Base-by-base conservation (phyloP, 2,113 vertebrate genomes). In the Craseonycteris thonglongyai region DNA sequence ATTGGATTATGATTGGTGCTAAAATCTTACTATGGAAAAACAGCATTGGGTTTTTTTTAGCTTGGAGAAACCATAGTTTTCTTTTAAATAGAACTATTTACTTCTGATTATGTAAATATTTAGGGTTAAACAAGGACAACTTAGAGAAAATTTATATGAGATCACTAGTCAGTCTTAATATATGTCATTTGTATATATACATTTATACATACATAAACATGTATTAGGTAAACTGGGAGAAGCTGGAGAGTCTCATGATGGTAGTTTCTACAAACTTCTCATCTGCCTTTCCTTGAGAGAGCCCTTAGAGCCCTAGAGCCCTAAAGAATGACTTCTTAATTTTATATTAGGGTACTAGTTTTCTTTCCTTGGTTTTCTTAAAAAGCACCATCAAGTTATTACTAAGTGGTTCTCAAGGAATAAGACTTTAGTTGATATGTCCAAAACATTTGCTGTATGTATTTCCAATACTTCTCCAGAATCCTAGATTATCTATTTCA, bases 81-180 rank as follows among this genome's bases (percentile, higher is more conserved):
- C 63, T 96, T 72, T 47, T 93, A 94, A 84, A 95, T 75, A 94
- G 96, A 95, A 9, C 47, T 78, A 95, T 71, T 94, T 95, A 69
- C 65, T 94, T 96, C 40, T 81, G 56, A 72, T 93, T 84, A 71
- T 88, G 14, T 95, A 96, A 97, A 95, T 95, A 94, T 96, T 94
- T 96, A 95, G 85, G 74, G 26, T 85, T 51, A 93, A 95, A 79
- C 59, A 59, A 83, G 74, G 87, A 75, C 65, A 92, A 59, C 3
- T 91, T 65, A 63, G 71, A 95, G 65, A 90, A 90, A 79, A 82
- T 51, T 88, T 86, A 80, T 49, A 47, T 51, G 59, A 66, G 75
- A 33, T 35, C 42, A 49, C 45, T 90, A 47, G 47, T 68, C 33
- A 28, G 42, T 82, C 66, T 75, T 84, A 80, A 85, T 35, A 49